Evolutionary conservation across 1,140 invertebrate genomes (phyloP).

Genomic region (Formica exsecta): DNA sequence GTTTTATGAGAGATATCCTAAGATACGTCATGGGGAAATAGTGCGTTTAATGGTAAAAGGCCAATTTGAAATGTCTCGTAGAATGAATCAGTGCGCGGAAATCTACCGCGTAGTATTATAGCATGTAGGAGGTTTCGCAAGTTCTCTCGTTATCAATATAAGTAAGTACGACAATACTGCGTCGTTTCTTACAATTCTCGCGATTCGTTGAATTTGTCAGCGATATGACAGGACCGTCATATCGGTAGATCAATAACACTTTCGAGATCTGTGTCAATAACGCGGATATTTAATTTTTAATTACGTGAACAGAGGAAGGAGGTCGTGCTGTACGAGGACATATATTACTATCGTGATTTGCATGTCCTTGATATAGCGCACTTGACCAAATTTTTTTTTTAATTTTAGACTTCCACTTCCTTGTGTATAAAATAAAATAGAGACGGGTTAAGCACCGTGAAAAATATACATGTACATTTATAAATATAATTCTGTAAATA

Average conservation of each 20-base stretch:
- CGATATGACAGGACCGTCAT: constrained; percentile 4
- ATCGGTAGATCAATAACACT: constrained; percentile 20
- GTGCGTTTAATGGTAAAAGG: background rate
- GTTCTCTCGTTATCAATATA: constrained; percentile 23
- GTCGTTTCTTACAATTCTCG: constrained; percentile 10
- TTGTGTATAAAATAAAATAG: background rate
- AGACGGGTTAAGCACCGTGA: background rate
- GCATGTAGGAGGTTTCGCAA: background rate
- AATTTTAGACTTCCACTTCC: constrained; percentile 13
- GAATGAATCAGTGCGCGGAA: background rate
- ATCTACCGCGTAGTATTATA: constrained; percentile 16
- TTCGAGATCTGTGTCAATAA: constrained; percentile 35
- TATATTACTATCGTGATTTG: constrained; percentile 8
- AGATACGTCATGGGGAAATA: background rate
- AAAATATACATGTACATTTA: background rate
- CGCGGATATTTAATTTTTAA: constrained; percentile 32
- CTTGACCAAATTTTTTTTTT: constrained; percentile 25
- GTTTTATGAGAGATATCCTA: constrained; percentile 20
- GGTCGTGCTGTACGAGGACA: background rate
- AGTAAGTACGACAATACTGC: background rate
- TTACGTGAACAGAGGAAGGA: constrained; percentile 13
- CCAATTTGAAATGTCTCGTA: background rate
- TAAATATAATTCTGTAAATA: background rate
- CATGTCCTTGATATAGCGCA: constrained; percentile 5
- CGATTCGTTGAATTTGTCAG: background rate